Conservation (phyloP, 1,140 invertebrate species). For the Solen grandis region DNA sequence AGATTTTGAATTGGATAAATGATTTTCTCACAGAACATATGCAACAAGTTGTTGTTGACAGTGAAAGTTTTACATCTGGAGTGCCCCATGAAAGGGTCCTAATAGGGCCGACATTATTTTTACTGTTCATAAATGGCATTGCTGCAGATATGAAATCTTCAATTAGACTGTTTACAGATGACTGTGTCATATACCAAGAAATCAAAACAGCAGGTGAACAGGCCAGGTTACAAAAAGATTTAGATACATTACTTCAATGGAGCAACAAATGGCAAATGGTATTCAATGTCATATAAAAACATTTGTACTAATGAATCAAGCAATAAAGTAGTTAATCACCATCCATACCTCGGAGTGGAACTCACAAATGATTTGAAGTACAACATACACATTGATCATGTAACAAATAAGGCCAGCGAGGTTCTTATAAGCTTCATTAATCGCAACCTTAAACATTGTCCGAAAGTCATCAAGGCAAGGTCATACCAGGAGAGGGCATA, state of each 20-base stretch:
- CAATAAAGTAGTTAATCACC: conserved; percentile 16
- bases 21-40: too few relatives aligned
- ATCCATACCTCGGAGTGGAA: conserved; percentile 45
- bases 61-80: too few relatives aligned
- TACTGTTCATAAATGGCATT: conserved; percentile 11
- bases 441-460: conserved; percentile 3
- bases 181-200: conserved; percentile 17
- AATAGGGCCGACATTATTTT: too few relatives aligned
- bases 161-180: too few relatives aligned
- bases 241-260: conserved; percentile 10
- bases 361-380: conserved; percentile 12
- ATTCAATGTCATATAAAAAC: conserved; percentile 31
- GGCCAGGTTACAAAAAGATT: neutral
- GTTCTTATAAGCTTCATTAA: conserved; percentile 12
- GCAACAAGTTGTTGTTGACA: too few relatives aligned
- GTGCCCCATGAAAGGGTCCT: too few relatives aligned
- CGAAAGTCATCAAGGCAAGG: neutral
- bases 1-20: too few relatives aligned
- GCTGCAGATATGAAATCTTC: neutral
- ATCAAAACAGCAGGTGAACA: neutral
- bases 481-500: conserved; percentile 32
- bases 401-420: neutral
- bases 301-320: conserved; percentile 23
- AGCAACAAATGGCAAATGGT: conserved; percentile 41
- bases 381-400: conserved; percentile 13